These are phyloP conservation scores for Seira musarum DNA, from an alignment of 2,888 invertebrate genomes.

Conservation along the genomic window DNA sequence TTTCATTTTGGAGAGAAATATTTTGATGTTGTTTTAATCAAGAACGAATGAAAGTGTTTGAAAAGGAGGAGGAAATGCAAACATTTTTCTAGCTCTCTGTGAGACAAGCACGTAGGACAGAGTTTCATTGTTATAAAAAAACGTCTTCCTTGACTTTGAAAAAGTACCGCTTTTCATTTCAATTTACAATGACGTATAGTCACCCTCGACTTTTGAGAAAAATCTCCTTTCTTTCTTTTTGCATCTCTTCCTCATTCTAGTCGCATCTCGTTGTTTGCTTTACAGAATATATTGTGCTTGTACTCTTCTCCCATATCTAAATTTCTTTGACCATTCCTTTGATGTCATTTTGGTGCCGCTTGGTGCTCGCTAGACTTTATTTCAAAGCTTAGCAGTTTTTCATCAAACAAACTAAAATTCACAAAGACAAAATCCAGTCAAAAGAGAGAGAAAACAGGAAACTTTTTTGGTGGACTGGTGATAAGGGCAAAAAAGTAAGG, in stretches of 20 bases:
- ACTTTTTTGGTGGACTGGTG: constrained; percentile 41
- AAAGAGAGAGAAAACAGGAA: constrained; percentile 27
- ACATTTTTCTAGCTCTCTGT: neutral
- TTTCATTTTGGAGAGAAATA: too few relatives aligned
- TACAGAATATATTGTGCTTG: constrained; percentile 28
- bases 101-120: neutral
- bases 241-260: constrained; percentile 50
- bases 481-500: constrained; percentile 39
- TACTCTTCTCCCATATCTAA: neutral
- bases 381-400: constrained; percentile 48
- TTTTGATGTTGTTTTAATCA: too few relatives aligned
- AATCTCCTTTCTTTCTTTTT: constrained; percentile 41
- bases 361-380: constrained; percentile 49
- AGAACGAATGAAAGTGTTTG: too few relatives aligned
- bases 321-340: constrained; percentile 47
- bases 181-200: constrained; percentile 52
- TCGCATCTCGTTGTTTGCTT: constrained; percentile 57
- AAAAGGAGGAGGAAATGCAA: neutral
- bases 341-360: constrained; percentile 48
- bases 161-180: constrained; percentile 56
- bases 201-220: constrained; percentile 36
- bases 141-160: constrained; percentile 52
- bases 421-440: constrained; percentile 56
- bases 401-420: constrained; percentile 51
- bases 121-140: constrained; percentile 5